These are phyloP conservation scores for Heliconius congener DNA, from an alignment of 1,140 invertebrate species.

Conservation along the genomic window DNA sequence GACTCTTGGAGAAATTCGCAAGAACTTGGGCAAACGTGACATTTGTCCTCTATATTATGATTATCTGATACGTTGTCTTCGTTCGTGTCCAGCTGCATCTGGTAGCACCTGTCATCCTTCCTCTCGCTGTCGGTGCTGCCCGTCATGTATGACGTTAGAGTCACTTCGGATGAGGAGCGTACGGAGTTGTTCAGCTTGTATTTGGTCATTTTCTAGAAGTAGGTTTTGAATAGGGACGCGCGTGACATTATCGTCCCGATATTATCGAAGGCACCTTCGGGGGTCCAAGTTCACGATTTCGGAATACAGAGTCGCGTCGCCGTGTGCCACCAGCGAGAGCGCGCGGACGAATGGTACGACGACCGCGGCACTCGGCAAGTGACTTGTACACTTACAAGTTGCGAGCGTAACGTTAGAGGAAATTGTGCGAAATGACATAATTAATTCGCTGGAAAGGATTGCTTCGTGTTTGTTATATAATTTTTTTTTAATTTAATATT, in stretches of 20 bases:
- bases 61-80: slow-evolving; percentile 59
- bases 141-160: slow-evolving; percentile 74
- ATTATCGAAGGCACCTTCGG: slow-evolving; percentile 13
- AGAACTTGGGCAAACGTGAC: slow-evolving; percentile 60
- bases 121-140: slow-evolving; percentile 53
- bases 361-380: slow-evolving; percentile 30
- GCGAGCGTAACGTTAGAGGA: slow-evolving; percentile 28
- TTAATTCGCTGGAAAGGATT: slow-evolving; percentile 31
- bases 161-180: slow-evolving; percentile 71
- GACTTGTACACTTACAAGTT: not conserved
- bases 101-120: slow-evolving; percentile 47
- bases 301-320: slow-evolving; percentile 22
- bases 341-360: slow-evolving; percentile 24
- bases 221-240: slow-evolving; percentile 56
- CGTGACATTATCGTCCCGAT: slow-evolving; percentile 60
- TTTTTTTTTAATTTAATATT: not conserved
- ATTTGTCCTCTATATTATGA: slow-evolving; percentile 49
- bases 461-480: not conserved
- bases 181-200: slow-evolving; percentile 75
- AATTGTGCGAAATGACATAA: slow-evolving; percentile 35
- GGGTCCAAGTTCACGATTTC: not conserved
- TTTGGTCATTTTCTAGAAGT: slow-evolving; percentile 75
- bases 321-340: not conserved
- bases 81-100: slow-evolving; percentile 50
- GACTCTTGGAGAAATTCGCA: slow-evolving; percentile 56